Percentiles rank a stretch among this genome's conserved stretches.
Evolutionary conservation across 2,888 invertebrate genomes (phyloP).

Genomic region (Andrena minutula): DNA sequence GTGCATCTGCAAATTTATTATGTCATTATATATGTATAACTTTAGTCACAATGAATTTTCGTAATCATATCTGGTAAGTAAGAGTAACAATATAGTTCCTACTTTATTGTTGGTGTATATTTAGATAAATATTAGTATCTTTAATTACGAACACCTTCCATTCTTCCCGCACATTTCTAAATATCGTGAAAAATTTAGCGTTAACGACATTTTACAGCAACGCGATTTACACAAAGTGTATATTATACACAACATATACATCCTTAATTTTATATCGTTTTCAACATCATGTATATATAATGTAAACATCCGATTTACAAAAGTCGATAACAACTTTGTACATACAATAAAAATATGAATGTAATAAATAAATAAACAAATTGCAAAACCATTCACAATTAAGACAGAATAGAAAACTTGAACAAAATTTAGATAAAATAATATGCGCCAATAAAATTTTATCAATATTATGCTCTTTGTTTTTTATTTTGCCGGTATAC

Average conservation of each 20-base stretch:
- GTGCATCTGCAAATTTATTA: too few relatives aligned
- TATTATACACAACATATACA: constrained; percentile 44
- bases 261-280: constrained; percentile 10
- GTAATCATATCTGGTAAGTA: background rate
- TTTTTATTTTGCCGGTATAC: constrained; percentile 1
- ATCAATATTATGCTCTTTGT: background rate
- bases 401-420: constrained; percentile 6
- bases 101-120: too few relatives aligned
- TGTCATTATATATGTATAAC: too few relatives aligned
- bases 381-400: constrained; percentile 8
- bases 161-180: background rate
- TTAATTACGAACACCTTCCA: background rate
- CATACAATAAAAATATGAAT: constrained; percentile 18
- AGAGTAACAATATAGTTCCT: background rate
- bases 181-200: background rate
- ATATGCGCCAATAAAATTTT: constrained; percentile 15
- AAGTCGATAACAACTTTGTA: constrained; percentile 17
- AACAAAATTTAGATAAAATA: constrained; percentile 25
- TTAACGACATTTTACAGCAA: constrained; percentile 14
- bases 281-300: constrained; percentile 19
- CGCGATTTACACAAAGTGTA: constrained; percentile 24
- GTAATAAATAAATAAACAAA: constrained; percentile 20
- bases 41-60: too few relatives aligned
- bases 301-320: constrained; percentile 6
- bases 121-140: background rate